Evolutionary conservation across 2,888 invertebrate genomes (phyloP).

Genomic region (Molanna angustata): DNA sequence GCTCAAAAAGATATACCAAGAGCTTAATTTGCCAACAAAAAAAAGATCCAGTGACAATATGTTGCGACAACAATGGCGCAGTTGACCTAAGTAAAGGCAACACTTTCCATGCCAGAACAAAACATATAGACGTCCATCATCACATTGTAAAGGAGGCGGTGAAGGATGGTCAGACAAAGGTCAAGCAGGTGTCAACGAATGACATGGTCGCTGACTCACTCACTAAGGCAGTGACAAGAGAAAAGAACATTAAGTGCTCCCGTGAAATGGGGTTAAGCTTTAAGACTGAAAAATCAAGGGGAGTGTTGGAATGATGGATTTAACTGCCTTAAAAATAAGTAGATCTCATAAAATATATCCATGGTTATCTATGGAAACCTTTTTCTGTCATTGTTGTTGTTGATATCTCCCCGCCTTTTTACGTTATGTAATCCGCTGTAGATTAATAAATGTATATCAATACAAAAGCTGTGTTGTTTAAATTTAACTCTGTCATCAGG

Average conservation of each 20-base stretch:
- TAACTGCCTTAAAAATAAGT: no score
- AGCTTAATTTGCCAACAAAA: background rate
- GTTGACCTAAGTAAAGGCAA: background rate
- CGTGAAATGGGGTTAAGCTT: background rate
- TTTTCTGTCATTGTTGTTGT: no score
- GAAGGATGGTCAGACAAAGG: background rate
- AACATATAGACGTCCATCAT: conserved; percentile 3
- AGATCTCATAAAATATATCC: no score
- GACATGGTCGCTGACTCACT: conserved; percentile 2
- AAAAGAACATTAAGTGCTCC: background rate
- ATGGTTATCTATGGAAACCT: no score
- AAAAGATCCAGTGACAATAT: background rate
- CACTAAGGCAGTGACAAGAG: background rate
- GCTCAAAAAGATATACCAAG: conserved; percentile 1
- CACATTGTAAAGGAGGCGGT: background rate
- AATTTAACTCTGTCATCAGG: no score
- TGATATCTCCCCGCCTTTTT: no score
- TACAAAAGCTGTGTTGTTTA: no score
- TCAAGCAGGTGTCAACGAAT: background rate
- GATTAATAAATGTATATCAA: no score
- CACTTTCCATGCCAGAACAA: background rate
- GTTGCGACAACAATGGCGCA: conserved; percentile 2
- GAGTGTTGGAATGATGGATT: conserved; percentile 7
- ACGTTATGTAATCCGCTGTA: no score
- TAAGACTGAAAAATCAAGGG: conserved; percentile 5